Evolutionary conservation across 2,113 vertebrate species (phyloP), one percentile per base, ranked within the genome.

Genomic region (Indicator indicator): DNA sequence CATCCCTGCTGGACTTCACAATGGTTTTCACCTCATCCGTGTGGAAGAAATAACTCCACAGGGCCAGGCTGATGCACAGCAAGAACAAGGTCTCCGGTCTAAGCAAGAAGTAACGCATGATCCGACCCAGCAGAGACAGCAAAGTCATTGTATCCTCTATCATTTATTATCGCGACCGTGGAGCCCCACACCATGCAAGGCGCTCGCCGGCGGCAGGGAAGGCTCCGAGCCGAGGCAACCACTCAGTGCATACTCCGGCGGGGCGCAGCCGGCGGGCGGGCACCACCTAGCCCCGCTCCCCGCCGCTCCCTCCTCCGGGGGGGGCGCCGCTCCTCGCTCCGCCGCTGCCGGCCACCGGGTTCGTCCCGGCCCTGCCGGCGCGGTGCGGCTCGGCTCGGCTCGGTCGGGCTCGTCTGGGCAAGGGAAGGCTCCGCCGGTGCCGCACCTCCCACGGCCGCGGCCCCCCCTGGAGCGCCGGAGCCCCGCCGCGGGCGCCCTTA

Each of bases 41-140:
- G 98, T 99, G 99, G 98, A 99, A 99, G 98, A 99, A 99, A 96
- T 99, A 99, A 97, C 99, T 99, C 99, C 99, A 99, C 69, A 99
- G 98, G 75, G 99, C 99, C 98, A 99, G 95, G 98, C 99, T 99
- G 98, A 99, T 98, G 95, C 99, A 99, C 94, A 99, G 98, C 96
- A 99, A 97, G 96, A 99, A 99, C 93, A 99, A 76, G 96, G 99
- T 99, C 98, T 99, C 99, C 94, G 99, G 99, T 98, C 99, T 98
- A 85, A 99, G 98, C 96, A 99, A 98, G 98, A 99, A 99, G 98
- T 99, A 99, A 97, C 99, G 99, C 99, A 99, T 99, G 98, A 99
- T 99, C 97, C 99, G 98, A 98, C 99, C 99, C 97, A 99, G 96
- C 72, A 99, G 98, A 98, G 99, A 99, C 97, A 99, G 98, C 98